Conservation (phyloP, 2,113 vertebrate genomes). For the Colaptes auratus region DNA sequence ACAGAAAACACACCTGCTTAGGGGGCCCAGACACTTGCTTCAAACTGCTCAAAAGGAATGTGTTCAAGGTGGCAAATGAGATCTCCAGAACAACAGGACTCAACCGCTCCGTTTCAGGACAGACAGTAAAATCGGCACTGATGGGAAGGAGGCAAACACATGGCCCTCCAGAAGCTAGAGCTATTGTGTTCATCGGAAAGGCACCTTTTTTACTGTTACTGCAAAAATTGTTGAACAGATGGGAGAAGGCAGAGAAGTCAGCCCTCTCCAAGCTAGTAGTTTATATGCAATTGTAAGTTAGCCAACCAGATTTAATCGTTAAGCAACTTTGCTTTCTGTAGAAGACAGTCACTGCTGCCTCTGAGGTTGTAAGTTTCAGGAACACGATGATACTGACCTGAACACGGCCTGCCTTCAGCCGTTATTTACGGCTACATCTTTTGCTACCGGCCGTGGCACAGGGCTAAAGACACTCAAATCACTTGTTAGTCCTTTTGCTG, state of each 20-base stretch:
- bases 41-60: background rate
- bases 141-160: background rate
- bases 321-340: background rate
- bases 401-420: background rate
- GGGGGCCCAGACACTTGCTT: background rate
- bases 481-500: no score
- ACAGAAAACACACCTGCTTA: slow-evolving; percentile 30
- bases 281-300: background rate
- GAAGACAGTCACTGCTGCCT: background rate
- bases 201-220: background rate
- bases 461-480: background rate
- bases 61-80: background rate
- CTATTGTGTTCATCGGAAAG: background rate
- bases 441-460: background rate
- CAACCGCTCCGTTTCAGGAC: background rate
- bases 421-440: background rate
- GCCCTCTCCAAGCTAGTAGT: background rate
- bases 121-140: background rate
- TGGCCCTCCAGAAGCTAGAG: background rate
- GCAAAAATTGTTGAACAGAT: background rate
- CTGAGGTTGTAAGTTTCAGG: background rate
- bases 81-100: background rate
- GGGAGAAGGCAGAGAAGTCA: background rate
- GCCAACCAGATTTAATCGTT: background rate
- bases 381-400: background rate